Base-by-base conservation (phyloP, 2,888 invertebrate species). In the Lasioglossum zephyrum region DNA sequence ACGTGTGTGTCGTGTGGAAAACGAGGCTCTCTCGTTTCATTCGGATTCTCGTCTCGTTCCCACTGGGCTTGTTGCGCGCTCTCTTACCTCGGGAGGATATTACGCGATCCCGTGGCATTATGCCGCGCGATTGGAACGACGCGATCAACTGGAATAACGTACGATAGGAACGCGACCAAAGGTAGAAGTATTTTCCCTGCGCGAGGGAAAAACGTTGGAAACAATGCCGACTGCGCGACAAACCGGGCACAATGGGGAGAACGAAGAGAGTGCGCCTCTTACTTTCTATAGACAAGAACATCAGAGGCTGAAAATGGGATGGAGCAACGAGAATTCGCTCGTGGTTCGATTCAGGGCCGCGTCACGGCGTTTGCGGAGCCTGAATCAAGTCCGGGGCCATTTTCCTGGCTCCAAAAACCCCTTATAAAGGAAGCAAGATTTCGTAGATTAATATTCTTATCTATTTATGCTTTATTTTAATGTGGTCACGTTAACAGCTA, bases 1-100 rank as follows among this genome's bases (percentile, higher is more conserved):
- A 73, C 70, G 81, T 13, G 36, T 63, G 63, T 82, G 84, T 87
- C 85, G 87, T 88, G 87, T 88, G 87, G 91, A 92, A 91, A 91
- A 88, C 89, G 72, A 88, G 82, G 84, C 78, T 82, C 22, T 26
- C 82, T 85, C 80, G 82, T 87, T 89, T 88, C 91, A 84, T 89
- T 89, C 88, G 85, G 82, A n/a, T 88, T 81, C 77, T 79, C 81
- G 74, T 74, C 79, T 73, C 72, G 80, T 88, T 90, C 85, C 79
- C 90, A 87, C 82, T 84, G 82, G 36, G 22, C 22, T 41, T 72
- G 49, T 73, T 44, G 81, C 44, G 72, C 49, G 80, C 87, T 86
- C 80, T 81, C 83, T 53, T 8, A 81, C 84, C 84, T 47, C 69
- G 81, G n/a, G 80, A 63, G 41, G 41, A 77, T 82, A 81, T 88